Percentiles rank a stretch among this genome's conserved stretches.
These are phyloP conservation scores for Phrixothrix hirtus DNA, from an alignment of 2,888 invertebrate genomes.

Conservation along the genomic window DNA sequence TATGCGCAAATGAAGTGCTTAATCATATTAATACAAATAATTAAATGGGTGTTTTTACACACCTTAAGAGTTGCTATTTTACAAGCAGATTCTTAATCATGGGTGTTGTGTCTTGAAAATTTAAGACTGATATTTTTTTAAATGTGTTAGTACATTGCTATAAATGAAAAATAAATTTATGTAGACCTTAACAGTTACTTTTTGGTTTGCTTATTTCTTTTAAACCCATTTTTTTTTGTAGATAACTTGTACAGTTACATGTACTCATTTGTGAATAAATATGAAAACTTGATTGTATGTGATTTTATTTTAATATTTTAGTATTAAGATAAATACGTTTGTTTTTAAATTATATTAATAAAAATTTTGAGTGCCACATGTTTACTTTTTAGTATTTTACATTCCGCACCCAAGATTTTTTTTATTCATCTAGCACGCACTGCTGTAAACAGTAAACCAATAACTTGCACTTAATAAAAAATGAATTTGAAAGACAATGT, in stretches of 20 bases:
- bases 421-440: no score
- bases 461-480: no score
- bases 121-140: slow-evolving; percentile 30
- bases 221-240: slow-evolving; percentile 26
- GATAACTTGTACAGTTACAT: slow-evolving; percentile 35
- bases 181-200: slow-evolving; percentile 1
- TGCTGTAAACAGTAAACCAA: no score
- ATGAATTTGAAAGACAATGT: no score
- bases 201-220: slow-evolving; percentile 21
- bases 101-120: slow-evolving; percentile 25
- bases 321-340: no score
- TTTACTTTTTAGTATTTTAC: no score
- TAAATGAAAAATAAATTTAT: slow-evolving; percentile 7
- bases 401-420: no score
- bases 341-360: no score
- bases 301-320: no score
- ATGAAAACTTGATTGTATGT: no score
- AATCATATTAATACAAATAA: slow-evolving; percentile 11
- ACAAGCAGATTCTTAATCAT: slow-evolving; percentile 19
- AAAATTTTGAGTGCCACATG: no score
- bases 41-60: slow-evolving; percentile 11
- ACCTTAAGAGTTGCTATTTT: slow-evolving; percentile 16
- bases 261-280: slow-evolving; percentile 36
- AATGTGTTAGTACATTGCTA: slow-evolving; percentile 11
- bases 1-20: slow-evolving; percentile 8